Evolutionary conservation across 2,888 invertebrate genomes (phyloP), one percentile per base, ranked within the genome.

Genomic region (Rambutsinella grinnellia): DNA sequence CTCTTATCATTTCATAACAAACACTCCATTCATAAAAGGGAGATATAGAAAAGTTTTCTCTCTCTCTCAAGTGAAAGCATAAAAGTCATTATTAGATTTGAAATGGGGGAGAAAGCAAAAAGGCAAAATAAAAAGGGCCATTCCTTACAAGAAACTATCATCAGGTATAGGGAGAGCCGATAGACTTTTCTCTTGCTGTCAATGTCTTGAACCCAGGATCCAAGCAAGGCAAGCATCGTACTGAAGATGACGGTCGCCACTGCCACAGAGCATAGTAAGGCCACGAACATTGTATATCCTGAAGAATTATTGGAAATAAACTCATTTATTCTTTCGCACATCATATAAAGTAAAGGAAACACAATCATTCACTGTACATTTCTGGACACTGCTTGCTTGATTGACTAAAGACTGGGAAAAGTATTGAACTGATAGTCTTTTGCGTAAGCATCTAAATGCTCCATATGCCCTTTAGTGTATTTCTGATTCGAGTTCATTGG

Each of bases 161-260:
- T 70, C 58, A 79, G 51, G 54, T 81, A 81, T 49, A 81, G 61
- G 15, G 75, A 74, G 57, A 81, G 75, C 60, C 79, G 79, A 70
- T 79, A 81, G 60, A 69, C 69, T 58, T 81, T 81, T 49, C 79
- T 79, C 53, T 81, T 81, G 79, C 79, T 79, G 68, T 81, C 81
- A 66, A 81, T 67, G 57, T 81, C 81, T 54, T 77, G 66, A 26
- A 81, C 81, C 81, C 81, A 81, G 17, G 79, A 79, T 61, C 77
- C 81, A 19, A 81, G 60, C 3, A 79, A 23, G 47, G 76, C 77
- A 17, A 81, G 76, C 61, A 75, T 75, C 36, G 77, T 72, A 19
- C 77, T 56, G 61, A 81, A 81, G 58, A 79, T 54, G 60, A 72
- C 58, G 46, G 75, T 61, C 46, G 81, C 68, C 46, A 81, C 67